phyloP scores from a whole-genome alignment of 2,797 vertebrate species.

The Chrysocyon brachyurus region DNA sequence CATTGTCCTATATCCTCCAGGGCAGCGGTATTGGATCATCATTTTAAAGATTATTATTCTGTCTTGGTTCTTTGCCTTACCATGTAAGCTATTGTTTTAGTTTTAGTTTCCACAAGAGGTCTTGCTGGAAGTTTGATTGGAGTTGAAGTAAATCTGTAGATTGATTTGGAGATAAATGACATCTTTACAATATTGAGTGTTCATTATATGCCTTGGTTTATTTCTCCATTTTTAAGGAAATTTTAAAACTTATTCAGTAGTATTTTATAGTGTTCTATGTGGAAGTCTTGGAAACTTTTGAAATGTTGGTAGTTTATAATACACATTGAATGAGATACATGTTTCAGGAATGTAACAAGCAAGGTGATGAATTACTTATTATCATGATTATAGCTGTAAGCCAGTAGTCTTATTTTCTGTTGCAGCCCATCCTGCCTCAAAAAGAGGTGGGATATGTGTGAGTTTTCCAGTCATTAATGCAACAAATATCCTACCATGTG shows the following conservation, averaged over 20 bases:
- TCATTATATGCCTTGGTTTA: not conserved
- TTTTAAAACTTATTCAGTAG: not conserved
- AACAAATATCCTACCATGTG: not conserved
- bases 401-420: not conserved
- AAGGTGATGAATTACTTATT: not conserved
- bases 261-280: not conserved
- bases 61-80: not conserved
- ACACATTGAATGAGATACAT: not conserved
- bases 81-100: not conserved
- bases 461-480: not conserved
- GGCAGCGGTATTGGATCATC: not conserved
- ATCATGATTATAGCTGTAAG: not conserved
- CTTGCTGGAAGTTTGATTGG: not conserved
- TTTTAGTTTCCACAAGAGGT: not conserved
- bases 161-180: not conserved
- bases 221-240: not conserved
- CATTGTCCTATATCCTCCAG: not conserved
- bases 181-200: not conserved
- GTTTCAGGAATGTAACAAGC: not conserved
- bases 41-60: not conserved
- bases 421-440: not conserved
- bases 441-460: not conserved
- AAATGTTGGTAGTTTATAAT: not conserved
- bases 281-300: not conserved
- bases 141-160: not conserved